Percentiles rank a stretch among this genome's conserved stretches.
Conservation (phyloP, 2,888 invertebrate genomes). For the Megastigmus dorsalis region DNA sequence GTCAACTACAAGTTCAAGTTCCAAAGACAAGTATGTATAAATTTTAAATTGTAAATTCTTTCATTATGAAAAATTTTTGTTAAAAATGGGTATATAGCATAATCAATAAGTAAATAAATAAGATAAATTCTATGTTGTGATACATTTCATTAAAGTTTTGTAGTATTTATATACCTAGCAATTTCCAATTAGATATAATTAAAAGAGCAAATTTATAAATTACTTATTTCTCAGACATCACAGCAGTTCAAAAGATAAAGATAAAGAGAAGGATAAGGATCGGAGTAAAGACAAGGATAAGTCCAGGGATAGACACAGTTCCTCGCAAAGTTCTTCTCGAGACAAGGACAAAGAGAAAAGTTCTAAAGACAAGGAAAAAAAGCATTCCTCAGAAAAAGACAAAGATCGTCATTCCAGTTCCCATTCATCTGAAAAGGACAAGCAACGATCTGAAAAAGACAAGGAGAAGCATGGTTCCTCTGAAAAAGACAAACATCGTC, state of each 20-base stretch:
- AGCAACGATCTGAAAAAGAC: slow-evolving; percentile 69
- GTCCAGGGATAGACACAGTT: slow-evolving; percentile 72
- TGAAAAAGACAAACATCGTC: slow-evolving; percentile 70
- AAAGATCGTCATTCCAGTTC: slow-evolving; percentile 69
- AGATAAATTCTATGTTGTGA: not conserved
- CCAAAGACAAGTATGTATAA: slow-evolving; percentile 68
- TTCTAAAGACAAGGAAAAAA: slow-evolving; percentile 69
- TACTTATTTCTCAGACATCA: slow-evolving; percentile 62
- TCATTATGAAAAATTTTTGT: too few relatives aligned
- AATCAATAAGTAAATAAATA: not conserved
- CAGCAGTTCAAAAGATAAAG: slow-evolving; percentile 73
- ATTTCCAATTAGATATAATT: too few relatives aligned
- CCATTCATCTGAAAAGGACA: slow-evolving; percentile 67
- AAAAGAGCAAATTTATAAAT: not conserved
- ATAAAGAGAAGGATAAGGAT: slow-evolving; percentile 70
- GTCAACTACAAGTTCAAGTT: slow-evolving; percentile 70
- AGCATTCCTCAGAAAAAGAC: slow-evolving; percentile 69
- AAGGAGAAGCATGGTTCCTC: slow-evolving; percentile 69
- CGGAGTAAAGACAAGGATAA: slow-evolving; percentile 73
- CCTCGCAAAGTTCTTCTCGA: slow-evolving; percentile 70
- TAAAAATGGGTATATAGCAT: not conserved
- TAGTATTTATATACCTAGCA: not conserved
- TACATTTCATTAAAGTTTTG: not conserved
- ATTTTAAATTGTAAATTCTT: too few relatives aligned
- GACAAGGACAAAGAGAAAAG: slow-evolving; percentile 70